These are phyloP conservation scores for Caiman crocodilus DNA, from an alignment of 2,797 vertebrate species.

Conservation along the genomic window DNA sequence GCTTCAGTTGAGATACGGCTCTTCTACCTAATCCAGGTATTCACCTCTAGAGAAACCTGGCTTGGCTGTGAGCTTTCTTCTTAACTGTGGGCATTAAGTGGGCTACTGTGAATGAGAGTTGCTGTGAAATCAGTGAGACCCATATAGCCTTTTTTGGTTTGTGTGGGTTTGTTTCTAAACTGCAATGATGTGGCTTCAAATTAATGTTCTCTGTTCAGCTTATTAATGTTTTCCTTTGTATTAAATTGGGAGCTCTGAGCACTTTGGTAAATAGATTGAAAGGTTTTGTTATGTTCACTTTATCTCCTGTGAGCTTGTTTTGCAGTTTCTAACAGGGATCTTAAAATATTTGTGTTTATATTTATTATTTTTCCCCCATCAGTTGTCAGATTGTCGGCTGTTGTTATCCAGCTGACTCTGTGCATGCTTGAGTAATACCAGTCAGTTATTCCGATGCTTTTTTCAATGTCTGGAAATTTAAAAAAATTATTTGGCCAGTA, in stretches of 20 bases:
- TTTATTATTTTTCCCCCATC: neutral
- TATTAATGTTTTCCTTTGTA: neutral
- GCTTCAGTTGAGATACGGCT: neutral
- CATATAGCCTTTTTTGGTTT: neutral
- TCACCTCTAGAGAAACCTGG: neutral
- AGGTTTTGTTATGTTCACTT: neutral
- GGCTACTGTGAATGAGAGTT: neutral
- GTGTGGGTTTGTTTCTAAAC: neutral
- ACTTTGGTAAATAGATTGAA: neutral
- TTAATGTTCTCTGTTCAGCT: neutral
- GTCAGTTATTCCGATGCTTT: neutral
- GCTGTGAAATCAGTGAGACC: neutral
- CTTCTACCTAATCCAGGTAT: accelerated
- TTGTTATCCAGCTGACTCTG: neutral
- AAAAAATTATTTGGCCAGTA: neutral
- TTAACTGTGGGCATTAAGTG: neutral
- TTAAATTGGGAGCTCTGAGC: neutral
- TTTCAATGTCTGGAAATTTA: neutral
- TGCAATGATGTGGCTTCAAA: neutral
- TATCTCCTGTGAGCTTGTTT: neutral
- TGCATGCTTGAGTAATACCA: neutral
- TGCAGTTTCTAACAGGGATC: neutral
- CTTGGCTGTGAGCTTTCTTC: neutral
- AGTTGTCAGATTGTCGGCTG: neutral
- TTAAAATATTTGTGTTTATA: neutral